Evolutionary conservation across 2,797 vertebrate genomes (phyloP).

Genomic region (Peromyscus melanophrys): DNA sequence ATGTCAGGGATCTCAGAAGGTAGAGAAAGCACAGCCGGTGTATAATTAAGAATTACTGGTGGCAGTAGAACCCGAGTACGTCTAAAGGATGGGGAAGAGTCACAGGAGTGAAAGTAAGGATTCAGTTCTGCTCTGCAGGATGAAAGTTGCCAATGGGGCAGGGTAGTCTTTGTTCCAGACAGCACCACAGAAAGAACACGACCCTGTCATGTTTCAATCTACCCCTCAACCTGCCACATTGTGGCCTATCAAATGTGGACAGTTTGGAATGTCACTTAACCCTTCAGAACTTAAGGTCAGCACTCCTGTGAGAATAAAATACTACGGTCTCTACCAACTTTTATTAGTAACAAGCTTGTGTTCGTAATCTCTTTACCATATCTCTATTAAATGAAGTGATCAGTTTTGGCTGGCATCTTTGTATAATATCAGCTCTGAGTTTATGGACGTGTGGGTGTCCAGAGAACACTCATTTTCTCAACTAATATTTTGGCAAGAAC

Average conservation of each 20-base stretch:
- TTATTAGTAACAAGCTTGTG: background rate
- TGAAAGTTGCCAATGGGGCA: background rate
- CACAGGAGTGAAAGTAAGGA: constrained; percentile 17
- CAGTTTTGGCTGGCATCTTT: background rate
- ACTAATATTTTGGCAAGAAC: background rate
- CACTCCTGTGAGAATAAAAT: background rate
- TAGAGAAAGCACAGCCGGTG: background rate
- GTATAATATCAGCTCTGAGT: background rate
- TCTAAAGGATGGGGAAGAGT: constrained; percentile 45
- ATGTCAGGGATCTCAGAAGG: background rate
- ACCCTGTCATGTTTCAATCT: background rate
- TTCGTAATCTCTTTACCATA: background rate
- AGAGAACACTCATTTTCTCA: background rate
- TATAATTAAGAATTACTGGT: constrained; percentile 29
- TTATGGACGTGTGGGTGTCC: background rate
- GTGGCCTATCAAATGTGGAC: background rate
- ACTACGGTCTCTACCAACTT: background rate
- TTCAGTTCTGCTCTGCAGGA: background rate
- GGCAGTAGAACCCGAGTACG: background rate
- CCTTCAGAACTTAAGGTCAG: background rate
- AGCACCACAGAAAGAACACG: background rate
- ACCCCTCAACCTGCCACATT: background rate
- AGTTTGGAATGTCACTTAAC: background rate
- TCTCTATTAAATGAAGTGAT: constrained; percentile 17
- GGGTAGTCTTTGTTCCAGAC: background rate